phyloP scores from a whole-genome alignment of 2,797 vertebrate species.

The Sebastes iracundus region DNA sequence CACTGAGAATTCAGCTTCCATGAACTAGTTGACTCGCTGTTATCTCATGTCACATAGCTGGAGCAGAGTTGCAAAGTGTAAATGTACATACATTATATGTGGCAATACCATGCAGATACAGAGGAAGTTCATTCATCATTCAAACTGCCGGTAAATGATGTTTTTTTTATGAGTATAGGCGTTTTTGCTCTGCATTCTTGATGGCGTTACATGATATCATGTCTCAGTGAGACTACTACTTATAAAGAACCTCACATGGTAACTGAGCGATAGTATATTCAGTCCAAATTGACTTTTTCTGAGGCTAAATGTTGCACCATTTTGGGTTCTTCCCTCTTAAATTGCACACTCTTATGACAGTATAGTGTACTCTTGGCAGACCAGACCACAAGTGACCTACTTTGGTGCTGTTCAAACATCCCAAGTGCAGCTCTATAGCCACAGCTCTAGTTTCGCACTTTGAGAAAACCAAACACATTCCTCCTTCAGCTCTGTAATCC shows the following conservation, averaged over 20 bases:
- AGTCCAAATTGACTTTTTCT: not conserved
- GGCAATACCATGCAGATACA: not conserved
- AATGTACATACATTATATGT: not conserved
- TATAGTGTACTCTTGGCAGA: not conserved
- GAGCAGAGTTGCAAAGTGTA: not conserved
- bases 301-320: not conserved
- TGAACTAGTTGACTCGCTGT: too few species aligned
- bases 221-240: not conserved
- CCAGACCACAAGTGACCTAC: constrained; percentile 33
- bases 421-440: not conserved
- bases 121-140: not conserved
- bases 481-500: not conserved
- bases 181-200: not conserved
- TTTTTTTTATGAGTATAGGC: not conserved
- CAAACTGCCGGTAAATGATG: not conserved
- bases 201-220: not conserved
- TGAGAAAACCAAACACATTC: constrained; percentile 38
- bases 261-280: not conserved
- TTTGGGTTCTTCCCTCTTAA: not conserved
- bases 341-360: not conserved
- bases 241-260: not conserved
- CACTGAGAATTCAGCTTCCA: too few species aligned
- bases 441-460: constrained; percentile 4
- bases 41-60: too few species aligned
- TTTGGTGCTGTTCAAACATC: constrained; percentile 35